A percentile compares a stretch with the other conserved stretches of the same genome.
phyloP scores from a whole-genome alignment of 53 echinoderm and acorn worm species.

The Actinopyga echinites region DNA sequence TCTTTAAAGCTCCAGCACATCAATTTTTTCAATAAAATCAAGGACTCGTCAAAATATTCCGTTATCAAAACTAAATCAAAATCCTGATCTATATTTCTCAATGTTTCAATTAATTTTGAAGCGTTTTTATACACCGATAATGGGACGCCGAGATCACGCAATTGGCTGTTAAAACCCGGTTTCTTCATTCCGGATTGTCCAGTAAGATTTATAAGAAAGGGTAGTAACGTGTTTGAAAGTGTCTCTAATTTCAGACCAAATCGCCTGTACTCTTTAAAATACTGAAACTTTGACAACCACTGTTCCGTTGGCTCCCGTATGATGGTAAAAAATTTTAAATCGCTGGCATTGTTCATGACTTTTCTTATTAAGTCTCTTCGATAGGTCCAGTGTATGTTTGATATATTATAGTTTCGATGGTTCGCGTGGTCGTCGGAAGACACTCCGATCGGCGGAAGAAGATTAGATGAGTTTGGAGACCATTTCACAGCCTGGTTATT shows the following conservation, averaged over 20 bases:
- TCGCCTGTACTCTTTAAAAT: conserved; percentile 6
- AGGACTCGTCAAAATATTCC: conserved; percentile 67
- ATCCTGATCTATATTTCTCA: conserved; percentile 42
- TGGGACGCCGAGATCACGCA: background rate
- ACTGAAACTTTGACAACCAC: conserved; percentile 25
- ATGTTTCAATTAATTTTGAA: background rate
- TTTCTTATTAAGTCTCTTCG: conserved; percentile 26
- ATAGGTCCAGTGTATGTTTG: conserved; percentile 51
- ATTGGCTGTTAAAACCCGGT: too few relatives aligned
- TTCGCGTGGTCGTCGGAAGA: conserved; percentile 15
- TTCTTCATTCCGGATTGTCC: too few relatives aligned
- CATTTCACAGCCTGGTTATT: background rate
- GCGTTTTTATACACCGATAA: too few relatives aligned
- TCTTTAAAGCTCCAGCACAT: conserved; percentile 64
- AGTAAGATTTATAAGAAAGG: background rate
- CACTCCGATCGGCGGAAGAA: conserved; percentile 60
- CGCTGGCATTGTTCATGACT: conserved; percentile 37
- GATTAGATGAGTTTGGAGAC: background rate
- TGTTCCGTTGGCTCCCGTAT: background rate
- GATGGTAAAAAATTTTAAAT: conserved; percentile 14
- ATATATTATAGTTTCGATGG: conserved; percentile 51
- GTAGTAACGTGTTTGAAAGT: background rate
- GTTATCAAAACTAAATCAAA: conserved; percentile 59
- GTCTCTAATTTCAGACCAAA: background rate
- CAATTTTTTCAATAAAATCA: conserved; percentile 51